Conservation (phyloP, 37 sponge, comb jelly and placozoan species). For the Mnemiopsis leidyi region DNA sequence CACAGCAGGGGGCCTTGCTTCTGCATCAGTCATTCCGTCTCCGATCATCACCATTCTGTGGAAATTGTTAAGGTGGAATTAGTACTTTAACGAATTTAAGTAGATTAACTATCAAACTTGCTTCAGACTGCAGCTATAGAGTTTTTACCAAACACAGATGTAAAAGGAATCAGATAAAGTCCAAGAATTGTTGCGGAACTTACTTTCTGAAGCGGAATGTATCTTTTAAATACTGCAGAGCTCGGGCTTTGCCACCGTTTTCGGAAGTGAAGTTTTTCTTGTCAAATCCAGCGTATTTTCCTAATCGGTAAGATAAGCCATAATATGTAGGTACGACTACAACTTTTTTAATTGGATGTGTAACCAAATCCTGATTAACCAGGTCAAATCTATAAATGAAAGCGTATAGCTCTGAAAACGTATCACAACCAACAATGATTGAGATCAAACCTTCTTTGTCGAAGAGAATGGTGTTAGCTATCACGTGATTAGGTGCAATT, state of each 20-base stretch:
- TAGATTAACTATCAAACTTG: too few relatives aligned
- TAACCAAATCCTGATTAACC: too few relatives aligned
- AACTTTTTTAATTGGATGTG: too few relatives aligned
- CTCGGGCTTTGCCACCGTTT: slow-evolving; percentile 18
- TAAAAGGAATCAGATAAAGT: not conserved
- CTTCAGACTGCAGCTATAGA: too few relatives aligned
- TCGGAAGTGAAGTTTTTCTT: slow-evolving; percentile 11
- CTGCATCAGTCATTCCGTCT: slow-evolving; percentile 59
- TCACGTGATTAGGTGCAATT: slow-evolving; percentile 32
- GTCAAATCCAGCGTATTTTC: slow-evolving; percentile 42
- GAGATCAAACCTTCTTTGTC: not conserved
- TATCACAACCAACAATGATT: too few relatives aligned
- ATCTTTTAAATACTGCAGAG: slow-evolving; percentile 9
- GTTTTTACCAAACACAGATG: too few relatives aligned
- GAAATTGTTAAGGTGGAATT: too few relatives aligned
- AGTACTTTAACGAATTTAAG: too few relatives aligned
- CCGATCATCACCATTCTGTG: slow-evolving; percentile 45
- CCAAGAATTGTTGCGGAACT: not conserved
- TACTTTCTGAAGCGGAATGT: not conserved
- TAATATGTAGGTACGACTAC: too few relatives aligned
- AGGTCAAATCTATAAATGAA: too few relatives aligned
- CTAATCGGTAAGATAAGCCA: too few relatives aligned
- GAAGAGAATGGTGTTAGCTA: slow-evolving; percentile 27
- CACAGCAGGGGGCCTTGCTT: slow-evolving; percentile 57
- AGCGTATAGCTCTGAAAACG: too few relatives aligned